phyloP scores from a whole-genome alignment of 2,888 invertebrate species.

The Leucozona laternaria region DNA sequence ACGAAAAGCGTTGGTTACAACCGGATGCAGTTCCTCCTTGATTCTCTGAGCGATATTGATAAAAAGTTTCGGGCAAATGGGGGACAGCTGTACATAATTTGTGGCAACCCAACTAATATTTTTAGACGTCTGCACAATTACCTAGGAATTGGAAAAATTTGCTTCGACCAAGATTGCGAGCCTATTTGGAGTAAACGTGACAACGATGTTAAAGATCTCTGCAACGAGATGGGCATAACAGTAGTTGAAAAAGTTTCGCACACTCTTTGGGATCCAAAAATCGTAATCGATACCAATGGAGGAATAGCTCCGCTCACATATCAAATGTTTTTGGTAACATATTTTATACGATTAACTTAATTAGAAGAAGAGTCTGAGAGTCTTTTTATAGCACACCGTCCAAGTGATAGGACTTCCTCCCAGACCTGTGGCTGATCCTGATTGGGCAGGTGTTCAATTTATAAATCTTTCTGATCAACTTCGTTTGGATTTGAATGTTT shows the following conservation, averaged over 20 bases:
- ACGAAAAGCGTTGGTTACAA: slow-evolving; percentile 88
- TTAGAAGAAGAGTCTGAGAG: neutral
- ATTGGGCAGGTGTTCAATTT: slow-evolving; percentile 84
- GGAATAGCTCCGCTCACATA: slow-evolving; percentile 90
- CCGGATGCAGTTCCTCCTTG: slow-evolving; percentile 88
- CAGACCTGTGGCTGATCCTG: slow-evolving; percentile 84
- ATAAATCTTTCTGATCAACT: slow-evolving; percentile 84
- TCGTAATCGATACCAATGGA: slow-evolving; percentile 88
- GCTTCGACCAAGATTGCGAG: slow-evolving; percentile 89
- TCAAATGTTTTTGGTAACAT: slow-evolving; percentile 88
- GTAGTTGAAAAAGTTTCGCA: slow-evolving; percentile 88
- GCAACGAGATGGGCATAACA: slow-evolving; percentile 85
- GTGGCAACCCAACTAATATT: slow-evolving; percentile 86
- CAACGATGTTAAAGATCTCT: slow-evolving; percentile 85
- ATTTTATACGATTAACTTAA: slow-evolving; percentile 14
- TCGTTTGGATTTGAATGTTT: slow-evolving; percentile 84
- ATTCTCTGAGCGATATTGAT: slow-evolving; percentile 88
- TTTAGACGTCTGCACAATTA: slow-evolving; percentile 86
- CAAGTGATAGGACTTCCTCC: slow-evolving; percentile 87
- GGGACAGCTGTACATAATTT: slow-evolving; percentile 86
- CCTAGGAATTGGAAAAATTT: slow-evolving; percentile 85
- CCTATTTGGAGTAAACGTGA: slow-evolving; percentile 89
- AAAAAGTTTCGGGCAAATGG: slow-evolving; percentile 85
- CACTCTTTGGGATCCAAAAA: slow-evolving; percentile 89
- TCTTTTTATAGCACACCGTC: slow-evolving; percentile 85